Percentiles rank a stretch among this genome's conserved stretches.
These are phyloP conservation scores for Oeneis ivallda DNA, from an alignment of 2,888 invertebrate species.

Conservation along the genomic window DNA sequence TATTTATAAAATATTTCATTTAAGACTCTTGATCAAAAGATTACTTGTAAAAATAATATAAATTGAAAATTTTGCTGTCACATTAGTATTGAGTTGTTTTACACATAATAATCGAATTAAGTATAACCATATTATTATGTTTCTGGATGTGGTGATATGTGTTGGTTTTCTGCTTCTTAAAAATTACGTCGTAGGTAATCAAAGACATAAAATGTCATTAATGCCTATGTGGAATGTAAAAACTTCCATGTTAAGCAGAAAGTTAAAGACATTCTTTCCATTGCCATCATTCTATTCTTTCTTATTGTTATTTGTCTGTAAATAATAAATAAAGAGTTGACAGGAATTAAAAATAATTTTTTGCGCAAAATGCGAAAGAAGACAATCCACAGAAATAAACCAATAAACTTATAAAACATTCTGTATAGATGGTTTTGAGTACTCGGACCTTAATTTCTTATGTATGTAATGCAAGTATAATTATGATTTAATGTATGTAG, in stretches of 20 bases:
- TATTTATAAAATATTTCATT: constrained; percentile 34
- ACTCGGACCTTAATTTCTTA: constrained; percentile 5
- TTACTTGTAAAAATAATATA: constrained; percentile 19
- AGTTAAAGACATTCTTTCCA: constrained; percentile 18
- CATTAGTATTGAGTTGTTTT: constrained; percentile 21
- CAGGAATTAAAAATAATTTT: neutral
- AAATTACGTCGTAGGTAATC: constrained; percentile 12
- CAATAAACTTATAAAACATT: neutral
- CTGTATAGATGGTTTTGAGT: constrained; percentile 13
- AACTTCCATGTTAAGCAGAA: constrained; percentile 42
- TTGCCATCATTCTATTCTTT: constrained; percentile 13
- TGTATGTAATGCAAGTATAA: too few relatives aligned
- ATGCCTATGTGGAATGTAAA: constrained; percentile 58
- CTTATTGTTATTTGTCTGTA: neutral
- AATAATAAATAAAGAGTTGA: constrained; percentile 11
- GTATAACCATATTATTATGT: neutral
- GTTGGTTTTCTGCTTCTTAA: constrained; percentile 40
- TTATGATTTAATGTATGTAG: neutral
- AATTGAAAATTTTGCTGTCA: constrained; percentile 17
- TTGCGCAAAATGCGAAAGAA: constrained; percentile 8
- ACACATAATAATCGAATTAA: constrained; percentile 34
- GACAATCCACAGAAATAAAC: constrained; percentile 4
- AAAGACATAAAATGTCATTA: constrained; percentile 17
- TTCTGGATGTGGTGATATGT: constrained; percentile 48
- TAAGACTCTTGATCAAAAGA: constrained; percentile 22